These are phyloP conservation scores for Heterohyrax brucei DNA, from an alignment of 2,797 vertebrate genomes.

Conservation along the genomic window DNA sequence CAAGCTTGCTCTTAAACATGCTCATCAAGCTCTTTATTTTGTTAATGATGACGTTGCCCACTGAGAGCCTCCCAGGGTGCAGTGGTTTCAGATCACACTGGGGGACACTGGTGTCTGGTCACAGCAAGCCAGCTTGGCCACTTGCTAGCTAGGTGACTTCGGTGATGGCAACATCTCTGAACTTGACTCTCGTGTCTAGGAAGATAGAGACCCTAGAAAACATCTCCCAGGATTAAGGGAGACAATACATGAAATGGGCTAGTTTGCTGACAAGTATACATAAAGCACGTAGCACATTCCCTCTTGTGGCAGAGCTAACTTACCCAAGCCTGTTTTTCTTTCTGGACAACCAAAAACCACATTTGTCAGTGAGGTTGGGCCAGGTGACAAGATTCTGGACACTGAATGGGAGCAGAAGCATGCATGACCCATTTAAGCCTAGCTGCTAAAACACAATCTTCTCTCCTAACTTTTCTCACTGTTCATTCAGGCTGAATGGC, in stretches of 20 bases:
- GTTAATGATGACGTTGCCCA: conserved; percentile 59
- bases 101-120: neutral
- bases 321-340: conserved; percentile 1
- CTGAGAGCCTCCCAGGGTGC: neutral
- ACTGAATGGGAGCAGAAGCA: neutral
- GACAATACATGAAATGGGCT: neutral
- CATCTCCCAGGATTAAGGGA: neutral
- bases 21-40: conserved; percentile 21
- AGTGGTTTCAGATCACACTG: neutral
- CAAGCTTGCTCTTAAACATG: conserved; percentile 17
- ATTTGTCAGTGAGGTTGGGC: neutral
- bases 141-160: neutral
- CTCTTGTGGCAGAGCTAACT: neutral
- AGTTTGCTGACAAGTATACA: neutral
- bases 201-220: conserved; percentile 20
- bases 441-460: neutral
- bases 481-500: neutral
- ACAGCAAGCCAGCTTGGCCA: neutral
- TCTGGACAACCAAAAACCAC: neutral
- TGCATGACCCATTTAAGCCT: neutral
- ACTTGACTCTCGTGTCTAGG: neutral
- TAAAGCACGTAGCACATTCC: neutral
- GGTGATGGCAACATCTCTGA: neutral
- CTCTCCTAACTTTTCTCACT: neutral
- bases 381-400: neutral